phyloP scores from a whole-genome alignment of 2,888 invertebrate species.

The Mactromeris polynyma region DNA sequence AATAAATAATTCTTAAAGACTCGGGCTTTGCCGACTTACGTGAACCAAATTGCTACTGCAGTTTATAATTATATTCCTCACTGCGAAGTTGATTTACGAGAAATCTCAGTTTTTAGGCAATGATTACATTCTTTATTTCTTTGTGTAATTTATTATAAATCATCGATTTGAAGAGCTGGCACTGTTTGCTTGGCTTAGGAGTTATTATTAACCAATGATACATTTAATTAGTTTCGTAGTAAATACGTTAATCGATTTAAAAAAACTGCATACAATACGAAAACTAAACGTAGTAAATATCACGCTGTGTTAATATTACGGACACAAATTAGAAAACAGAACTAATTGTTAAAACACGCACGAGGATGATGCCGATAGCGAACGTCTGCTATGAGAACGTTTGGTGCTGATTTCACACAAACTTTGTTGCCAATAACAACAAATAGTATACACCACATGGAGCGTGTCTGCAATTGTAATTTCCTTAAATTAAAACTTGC shows the following conservation, averaged over 20 bases:
- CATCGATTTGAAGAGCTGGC: no score
- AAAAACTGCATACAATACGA: neutral
- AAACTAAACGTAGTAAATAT: conserved; percentile 7
- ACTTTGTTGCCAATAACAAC: conserved; percentile 48
- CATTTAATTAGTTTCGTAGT: neutral
- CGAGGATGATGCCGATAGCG: conserved; percentile 8
- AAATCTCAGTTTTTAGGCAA: no score
- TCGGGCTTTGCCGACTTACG: no score
- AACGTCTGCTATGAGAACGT: conserved; percentile 26
- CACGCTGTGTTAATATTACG: neutral
- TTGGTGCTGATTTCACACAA: conserved; percentile 42
- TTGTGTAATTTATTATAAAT: no score
- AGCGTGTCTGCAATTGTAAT: conserved; percentile 54
- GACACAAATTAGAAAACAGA: conserved; percentile 27
- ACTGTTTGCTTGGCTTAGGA: no score
- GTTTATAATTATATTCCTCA: no score
- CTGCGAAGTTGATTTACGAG: no score
- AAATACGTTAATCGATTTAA: neutral
- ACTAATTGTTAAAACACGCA: conserved; percentile 35
- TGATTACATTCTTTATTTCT: no score
- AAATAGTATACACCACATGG: conserved; percentile 39
- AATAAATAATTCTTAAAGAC: no score
- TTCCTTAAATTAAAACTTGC: conserved; percentile 28
- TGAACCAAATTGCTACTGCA: no score
- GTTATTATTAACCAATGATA: neutral